Conservation (phyloP, 2,888 invertebrate species). For the Sturmia bella region DNA sequence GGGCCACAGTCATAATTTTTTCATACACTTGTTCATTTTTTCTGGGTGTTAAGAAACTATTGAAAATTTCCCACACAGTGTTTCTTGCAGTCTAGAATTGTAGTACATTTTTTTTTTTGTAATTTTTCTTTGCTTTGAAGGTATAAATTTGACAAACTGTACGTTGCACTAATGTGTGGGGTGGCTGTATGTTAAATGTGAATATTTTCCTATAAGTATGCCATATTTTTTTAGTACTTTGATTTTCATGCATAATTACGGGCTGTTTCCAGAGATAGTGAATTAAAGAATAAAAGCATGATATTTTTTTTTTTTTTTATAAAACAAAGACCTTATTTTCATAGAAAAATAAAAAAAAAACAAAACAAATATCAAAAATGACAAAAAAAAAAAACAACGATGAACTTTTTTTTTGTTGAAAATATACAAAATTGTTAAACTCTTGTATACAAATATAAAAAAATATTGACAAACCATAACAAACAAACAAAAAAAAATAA, state of each 20-base stretch:
- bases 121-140: too few species aligned
- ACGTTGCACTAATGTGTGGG: too few species aligned
- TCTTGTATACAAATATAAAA: conserved; percentile 67
- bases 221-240: conserved; percentile 5
- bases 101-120: too few species aligned
- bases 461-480: conserved; percentile 25
- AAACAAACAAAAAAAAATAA: conserved; percentile 20
- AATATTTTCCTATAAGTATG: conserved; percentile 7
- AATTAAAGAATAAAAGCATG: conserved; percentile 20
- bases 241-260: conserved; percentile 42
- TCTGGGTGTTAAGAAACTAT: too few species aligned
- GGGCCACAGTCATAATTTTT: too few species aligned
- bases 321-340: conserved; percentile 70
- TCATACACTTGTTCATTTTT: too few species aligned
- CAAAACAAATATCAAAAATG: conserved; percentile 54
- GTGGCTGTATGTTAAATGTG: too few species aligned
- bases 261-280: conserved; percentile 27
- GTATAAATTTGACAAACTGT: too few species aligned
- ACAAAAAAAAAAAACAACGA: conserved; percentile 62
- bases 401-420: conserved; percentile 69
- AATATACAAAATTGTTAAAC: conserved; percentile 71
- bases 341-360: conserved; percentile 56
- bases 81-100: too few species aligned
- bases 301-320: conserved; percentile 38
- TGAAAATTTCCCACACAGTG: too few species aligned